Evolutionary conservation across 2,113 vertebrate species (phyloP), one percentile per base, ranked within the genome.

Genomic region (Heterocephalus glaber): DNA sequence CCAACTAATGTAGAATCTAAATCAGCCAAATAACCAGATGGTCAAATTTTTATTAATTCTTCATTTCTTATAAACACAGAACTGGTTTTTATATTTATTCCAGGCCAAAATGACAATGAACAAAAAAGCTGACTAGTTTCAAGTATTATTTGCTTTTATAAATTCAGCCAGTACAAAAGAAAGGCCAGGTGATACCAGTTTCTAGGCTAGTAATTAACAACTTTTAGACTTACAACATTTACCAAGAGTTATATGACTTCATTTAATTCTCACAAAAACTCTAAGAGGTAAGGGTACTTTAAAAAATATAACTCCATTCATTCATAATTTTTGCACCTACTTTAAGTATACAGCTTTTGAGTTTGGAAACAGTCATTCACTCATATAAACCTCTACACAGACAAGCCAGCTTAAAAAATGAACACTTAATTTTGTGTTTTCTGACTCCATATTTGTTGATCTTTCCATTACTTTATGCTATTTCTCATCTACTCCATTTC

Each of bases 1-100:
- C 96, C 98, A 97, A 97, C 97, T 96, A 96, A 82, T 94, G 47
- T 72, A 89, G 91, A 41, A 95, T 44, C 90, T 30, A 97, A 98
- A 92, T 94, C 86, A 97, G 22, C 90, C 97, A 81, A 26, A 97
- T 97, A 98, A 86, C 74, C 91, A 49, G 92, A 87, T 98, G 58
- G 92, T 97, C 61, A 89, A 94, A 90, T 97, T 97, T 85, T 77
- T 44, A 89, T 87, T 92, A 93, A 93, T 96, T 83, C 60, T 81
- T 96, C 92, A 93, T 98, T 97, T 63, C 54, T 89, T 95, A 92
- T 61, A 79, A 92, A 94, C 60, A 92, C 7, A 41, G 20, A 84
- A 58, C 16, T 79, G 16, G 11, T 66, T 68, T n/a, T 91, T 22
- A 63, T 63, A 56, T 26, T 89, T 89, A 77, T 89, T 28, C 35